A percentile compares a stretch with the other conserved stretches of the same genome.
phyloP scores from a whole-genome alignment of 2,797 vertebrate genomes.

The Arctocebus calabarensis region DNA sequence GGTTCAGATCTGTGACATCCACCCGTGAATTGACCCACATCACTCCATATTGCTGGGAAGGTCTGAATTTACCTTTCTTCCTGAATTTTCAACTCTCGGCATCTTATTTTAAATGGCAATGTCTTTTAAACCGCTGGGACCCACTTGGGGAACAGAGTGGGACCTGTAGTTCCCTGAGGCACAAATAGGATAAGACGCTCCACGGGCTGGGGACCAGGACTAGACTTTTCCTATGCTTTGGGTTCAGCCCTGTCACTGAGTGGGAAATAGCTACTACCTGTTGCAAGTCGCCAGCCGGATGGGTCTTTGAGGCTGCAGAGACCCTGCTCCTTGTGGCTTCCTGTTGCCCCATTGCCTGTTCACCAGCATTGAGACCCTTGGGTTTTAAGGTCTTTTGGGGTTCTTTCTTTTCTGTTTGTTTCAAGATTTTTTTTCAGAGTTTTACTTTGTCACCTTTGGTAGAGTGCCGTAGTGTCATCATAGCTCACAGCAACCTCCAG shows the following conservation, averaged over 20 bases:
- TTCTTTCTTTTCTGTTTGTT: background rate
- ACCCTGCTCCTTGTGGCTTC: accelerated
- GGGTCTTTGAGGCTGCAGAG: accelerated
- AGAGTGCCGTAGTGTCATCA: no score
- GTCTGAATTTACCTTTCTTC: background rate
- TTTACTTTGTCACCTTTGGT: no score
- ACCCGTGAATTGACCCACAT: background rate
- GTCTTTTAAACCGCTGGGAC: background rate
- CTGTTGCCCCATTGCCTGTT: accelerated
- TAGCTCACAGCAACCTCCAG: no score
- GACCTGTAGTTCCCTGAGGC: background rate
- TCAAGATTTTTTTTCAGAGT: background rate
- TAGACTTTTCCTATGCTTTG: background rate
- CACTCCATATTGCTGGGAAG: no score
- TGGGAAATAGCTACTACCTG: accelerated
- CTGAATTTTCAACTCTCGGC: background rate
- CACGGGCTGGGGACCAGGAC: no score
- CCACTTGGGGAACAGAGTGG: background rate
- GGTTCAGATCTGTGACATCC: background rate
- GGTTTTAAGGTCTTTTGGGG: background rate
- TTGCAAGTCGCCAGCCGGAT: background rate
- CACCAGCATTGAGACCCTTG: no score
- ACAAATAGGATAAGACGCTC: background rate
- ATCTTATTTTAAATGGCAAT: background rate
- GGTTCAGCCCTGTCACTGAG: background rate